Percentiles rank a stretch among this genome's conserved stretches.
phyloP scores from a whole-genome alignment of 2,797 vertebrate genomes.

The Sebastes trivittatus region DNA sequence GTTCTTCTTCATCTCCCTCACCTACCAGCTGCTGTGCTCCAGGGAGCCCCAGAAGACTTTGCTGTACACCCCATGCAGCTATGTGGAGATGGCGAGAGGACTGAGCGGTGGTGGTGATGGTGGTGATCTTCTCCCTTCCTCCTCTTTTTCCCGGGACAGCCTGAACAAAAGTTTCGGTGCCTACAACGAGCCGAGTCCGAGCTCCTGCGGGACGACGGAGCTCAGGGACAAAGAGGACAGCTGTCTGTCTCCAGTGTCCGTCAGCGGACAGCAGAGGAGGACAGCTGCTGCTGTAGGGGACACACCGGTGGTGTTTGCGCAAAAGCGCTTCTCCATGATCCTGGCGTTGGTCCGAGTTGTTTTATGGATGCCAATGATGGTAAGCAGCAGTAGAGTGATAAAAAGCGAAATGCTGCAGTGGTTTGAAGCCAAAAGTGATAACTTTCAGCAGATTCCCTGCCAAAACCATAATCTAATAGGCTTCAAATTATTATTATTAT shows the following conservation, averaged over 20 bases:
- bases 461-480: neutral
- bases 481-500: neutral
- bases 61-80: constrained; percentile 64
- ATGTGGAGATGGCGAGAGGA: constrained; percentile 76
- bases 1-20: constrained; percentile 86
- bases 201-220: constrained; percentile 62
- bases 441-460: neutral
- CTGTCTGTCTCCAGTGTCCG: constrained; percentile 53
- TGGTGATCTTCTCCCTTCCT: constrained; percentile 68
- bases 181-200: constrained; percentile 72
- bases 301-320: constrained; percentile 84
- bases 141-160: constrained; percentile 80
- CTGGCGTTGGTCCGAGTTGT: constrained; percentile 89
- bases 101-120: constrained; percentile 44
- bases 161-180: constrained; percentile 76
- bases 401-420: neutral
- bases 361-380: constrained; percentile 98
- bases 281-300: constrained; percentile 60
- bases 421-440: constrained; percentile 62
- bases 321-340: constrained; percentile 95
- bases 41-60: constrained; percentile 83
- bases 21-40: constrained; percentile 90
- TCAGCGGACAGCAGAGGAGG: constrained; percentile 33
- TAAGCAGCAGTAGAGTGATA: constrained; percentile 72
- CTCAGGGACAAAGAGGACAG: constrained; percentile 64